A percentile compares a stretch with the other conserved stretches of the same genome.
Evolutionary conservation across 2,113 vertebrate species (phyloP).

Genomic region (Delphinapterus leucas): DNA sequence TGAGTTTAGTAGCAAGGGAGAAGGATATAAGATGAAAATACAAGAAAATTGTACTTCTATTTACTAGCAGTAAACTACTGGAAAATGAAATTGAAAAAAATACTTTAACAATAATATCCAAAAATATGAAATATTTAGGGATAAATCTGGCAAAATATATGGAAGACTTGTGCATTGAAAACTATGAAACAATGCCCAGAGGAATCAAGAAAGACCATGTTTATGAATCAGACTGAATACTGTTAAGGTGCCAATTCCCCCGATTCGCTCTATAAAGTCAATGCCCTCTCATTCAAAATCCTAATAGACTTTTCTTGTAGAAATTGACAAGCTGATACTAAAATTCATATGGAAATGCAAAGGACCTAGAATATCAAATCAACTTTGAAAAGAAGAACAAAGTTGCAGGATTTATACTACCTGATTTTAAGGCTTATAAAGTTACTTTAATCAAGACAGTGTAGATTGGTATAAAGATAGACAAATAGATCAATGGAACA

Average conservation of each 20-base stretch:
- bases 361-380: background rate
- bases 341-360: background rate
- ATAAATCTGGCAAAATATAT: background rate
- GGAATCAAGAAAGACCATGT: background rate
- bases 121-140: background rate
- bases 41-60: background rate
- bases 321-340: background rate
- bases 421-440: background rate
- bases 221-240: background rate
- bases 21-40: background rate
- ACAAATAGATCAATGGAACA: background rate
- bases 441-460: background rate
- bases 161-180: background rate
- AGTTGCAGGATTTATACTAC: background rate
- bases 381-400: background rate
- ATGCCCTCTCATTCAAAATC: background rate
- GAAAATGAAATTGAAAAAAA: background rate
- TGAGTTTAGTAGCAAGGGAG: background rate
- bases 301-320: background rate
- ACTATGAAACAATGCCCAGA: background rate
- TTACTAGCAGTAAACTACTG: background rate
- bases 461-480: background rate
- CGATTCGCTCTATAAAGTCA: background rate
- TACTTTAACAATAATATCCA: background rate
- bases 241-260: background rate